These are phyloP conservation scores for Cybosia mesomella DNA, from an alignment of 2,888 invertebrate genomes.

Conservation along the genomic window DNA sequence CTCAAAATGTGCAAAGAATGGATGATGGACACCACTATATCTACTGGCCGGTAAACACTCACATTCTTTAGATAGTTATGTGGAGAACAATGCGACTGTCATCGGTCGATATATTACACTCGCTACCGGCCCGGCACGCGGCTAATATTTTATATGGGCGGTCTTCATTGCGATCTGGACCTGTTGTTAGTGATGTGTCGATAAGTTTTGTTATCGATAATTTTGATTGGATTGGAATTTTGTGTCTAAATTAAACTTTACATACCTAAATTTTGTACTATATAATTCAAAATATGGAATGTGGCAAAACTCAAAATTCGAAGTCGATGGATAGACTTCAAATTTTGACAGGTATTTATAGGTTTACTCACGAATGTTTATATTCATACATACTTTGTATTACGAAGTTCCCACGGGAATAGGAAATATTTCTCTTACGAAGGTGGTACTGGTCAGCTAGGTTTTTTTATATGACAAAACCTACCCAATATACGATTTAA, in stretches of 20 bases:
- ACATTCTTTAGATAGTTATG: conserved; percentile 54
- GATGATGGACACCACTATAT: neutral
- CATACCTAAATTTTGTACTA: too few relatives aligned
- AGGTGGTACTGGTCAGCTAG: too few relatives aligned
- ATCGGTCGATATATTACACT: conserved; percentile 73
- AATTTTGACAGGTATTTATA: neutral
- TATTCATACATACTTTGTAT: too few relatives aligned
- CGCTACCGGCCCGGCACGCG: conserved; percentile 78
- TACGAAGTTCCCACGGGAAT: too few relatives aligned
- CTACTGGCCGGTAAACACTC: conserved; percentile 37
- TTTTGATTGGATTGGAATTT: neutral
- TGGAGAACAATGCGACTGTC: conserved; percentile 76
- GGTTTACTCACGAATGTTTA: too few relatives aligned
- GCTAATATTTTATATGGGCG: conserved; percentile 84
- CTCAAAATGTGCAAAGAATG: neutral
- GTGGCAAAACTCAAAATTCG: neutral
- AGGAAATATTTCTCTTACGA: too few relatives aligned
- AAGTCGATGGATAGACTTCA: neutral
- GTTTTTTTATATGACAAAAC: too few relatives aligned
- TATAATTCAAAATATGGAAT: too few relatives aligned
- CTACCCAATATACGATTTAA: too few relatives aligned
- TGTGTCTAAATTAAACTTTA: neutral
- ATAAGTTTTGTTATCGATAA: conserved; percentile 33
- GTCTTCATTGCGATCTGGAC: conserved; percentile 82
- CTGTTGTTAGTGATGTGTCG: conserved; percentile 59